Evolutionary conservation across 1,140 invertebrate species (phyloP), one percentile per base, ranked within the genome.

Genomic region (Cotesia vestalis): DNA sequence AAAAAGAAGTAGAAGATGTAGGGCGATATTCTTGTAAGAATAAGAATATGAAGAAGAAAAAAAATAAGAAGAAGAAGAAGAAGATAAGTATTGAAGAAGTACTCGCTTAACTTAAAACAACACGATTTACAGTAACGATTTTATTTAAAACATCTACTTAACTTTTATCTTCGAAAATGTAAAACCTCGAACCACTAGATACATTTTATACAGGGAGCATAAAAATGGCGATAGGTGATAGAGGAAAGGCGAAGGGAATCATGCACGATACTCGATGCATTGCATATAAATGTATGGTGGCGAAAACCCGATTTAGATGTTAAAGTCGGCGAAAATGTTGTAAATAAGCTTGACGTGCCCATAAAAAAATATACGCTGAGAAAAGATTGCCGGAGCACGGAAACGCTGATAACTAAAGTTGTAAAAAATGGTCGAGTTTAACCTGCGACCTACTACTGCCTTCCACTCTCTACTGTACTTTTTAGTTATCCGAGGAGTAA

Each of bases 241-340:
- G 62, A 36, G 38, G 38, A 27, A 34, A 64, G 38, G 12, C 35
- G 40, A 62, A 64, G 62, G 35, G 62, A 40, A 64, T 40, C 62
- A 2, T 4, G 62, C 35, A 14, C 5, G 62, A 20, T 46, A 36
- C 34, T 12, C 60, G 62, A 61, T 71, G 72, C 67, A 73, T 72
- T 80, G 78, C 77, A 80, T 80, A 77, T 77, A 79, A 79, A 80
- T 79, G 78, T 69, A 70, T 62, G 69, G 69, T 9, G 8, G 62
- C 6, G 62, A 34, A 63, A 46, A 38, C 66, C 63, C 34, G 77
- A 78, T 78, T 78, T 78, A 73, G 75, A 76, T 59, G 63, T 46
- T 69, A 34, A 72, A 72, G 66, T 62, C 46, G 46, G 46, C 17
- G 27, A 69, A 46, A 46, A 46, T 46, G 40, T 46, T 46, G 40